Percentiles rank a stretch among this genome's conserved stretches.
phyloP scores from a whole-genome alignment of 2,113 vertebrate species.

The Hypomesus transpacificus region DNA sequence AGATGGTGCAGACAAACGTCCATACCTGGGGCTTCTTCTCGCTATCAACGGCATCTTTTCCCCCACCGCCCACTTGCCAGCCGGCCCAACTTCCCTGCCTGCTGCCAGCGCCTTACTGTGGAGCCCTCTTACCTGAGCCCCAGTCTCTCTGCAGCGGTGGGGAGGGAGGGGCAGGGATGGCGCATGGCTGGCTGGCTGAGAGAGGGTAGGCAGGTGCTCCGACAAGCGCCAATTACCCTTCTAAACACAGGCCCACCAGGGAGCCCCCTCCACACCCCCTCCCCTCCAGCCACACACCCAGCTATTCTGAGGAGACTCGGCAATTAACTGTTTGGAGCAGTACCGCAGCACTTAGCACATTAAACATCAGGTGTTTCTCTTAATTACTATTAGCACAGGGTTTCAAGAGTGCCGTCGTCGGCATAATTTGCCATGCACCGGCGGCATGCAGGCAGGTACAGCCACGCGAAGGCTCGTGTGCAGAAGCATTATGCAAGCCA shows the following conservation, averaged over 20 bases:
- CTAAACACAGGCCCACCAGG: conserved; percentile 34
- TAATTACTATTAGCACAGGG: conserved; percentile 52
- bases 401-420: conserved; percentile 33
- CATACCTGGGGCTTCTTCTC: neutral
- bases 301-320: conserved; percentile 44
- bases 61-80: neutral
- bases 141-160: too few species aligned
- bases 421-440: conserved; percentile 22
- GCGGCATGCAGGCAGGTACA: neutral
- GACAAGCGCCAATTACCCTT: conserved; percentile 34
- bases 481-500: too few species aligned
- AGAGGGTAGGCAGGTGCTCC: conserved; percentile 39
- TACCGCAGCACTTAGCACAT: conserved; percentile 60
- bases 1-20: too few species aligned
- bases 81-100: too few species aligned
- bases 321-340: conserved; percentile 57
- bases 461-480: too few species aligned
- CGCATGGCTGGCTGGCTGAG: neutral
- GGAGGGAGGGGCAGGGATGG: neutral
- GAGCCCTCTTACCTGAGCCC: neutral
- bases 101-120: neutral
- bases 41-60: neutral
- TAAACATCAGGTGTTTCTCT: conserved; percentile 56
- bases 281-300: conserved; percentile 24
- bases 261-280: conserved; percentile 35